Base-by-base conservation (phyloP, 2,113 vertebrate species). In the Fulica atra region DNA sequence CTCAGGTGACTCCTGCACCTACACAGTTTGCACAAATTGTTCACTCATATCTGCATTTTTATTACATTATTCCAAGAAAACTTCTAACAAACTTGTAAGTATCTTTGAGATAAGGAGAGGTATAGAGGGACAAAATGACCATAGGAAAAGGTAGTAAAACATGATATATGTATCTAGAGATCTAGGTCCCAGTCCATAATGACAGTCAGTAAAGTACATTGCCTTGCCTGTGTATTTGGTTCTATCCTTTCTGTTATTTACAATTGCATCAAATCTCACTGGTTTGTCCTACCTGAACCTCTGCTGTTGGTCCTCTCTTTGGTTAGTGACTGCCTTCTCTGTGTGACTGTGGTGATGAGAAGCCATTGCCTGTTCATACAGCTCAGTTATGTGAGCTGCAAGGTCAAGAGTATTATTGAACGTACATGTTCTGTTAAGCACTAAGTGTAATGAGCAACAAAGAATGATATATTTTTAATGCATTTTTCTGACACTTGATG, bases 311-410 rank as follows among this genome's bases (percentile, higher is more conserved):
- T 86, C 51, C 90, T 86, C 40, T 64, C 44, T n/a, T 65, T 56
- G 50, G 4, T 13, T 35, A 50, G 44, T 4, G 23, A 68, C 17
- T 20, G 23, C 25, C 44, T 59, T 68, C 15, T 25, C 29, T 21
- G 68, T 11, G 50, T 23, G 50, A 51, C 7, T 6, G 6, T 4
- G 81, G 28, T 3, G 11, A 10, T 40, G 42, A 44, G 94, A 50
- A 60, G 81, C 16, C 65, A 98, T 48, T 44, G 97, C 97, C 17
- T 95, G 81, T 35, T 96, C 96, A 46, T 98, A 98, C 26, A 98
- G 74, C 56, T 96, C 87, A 0, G 68, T 57, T 50, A 98, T 28
- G 14, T 63, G 93, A 80, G 73, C 98, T 98, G 98, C 70, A 97
- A 97, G 82, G 88, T 38, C 46, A 88, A 86, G 76, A 46, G 38